phyloP scores from a whole-genome alignment of 2,797 vertebrate species.

The Muraenolepis orangiensis region DNA sequence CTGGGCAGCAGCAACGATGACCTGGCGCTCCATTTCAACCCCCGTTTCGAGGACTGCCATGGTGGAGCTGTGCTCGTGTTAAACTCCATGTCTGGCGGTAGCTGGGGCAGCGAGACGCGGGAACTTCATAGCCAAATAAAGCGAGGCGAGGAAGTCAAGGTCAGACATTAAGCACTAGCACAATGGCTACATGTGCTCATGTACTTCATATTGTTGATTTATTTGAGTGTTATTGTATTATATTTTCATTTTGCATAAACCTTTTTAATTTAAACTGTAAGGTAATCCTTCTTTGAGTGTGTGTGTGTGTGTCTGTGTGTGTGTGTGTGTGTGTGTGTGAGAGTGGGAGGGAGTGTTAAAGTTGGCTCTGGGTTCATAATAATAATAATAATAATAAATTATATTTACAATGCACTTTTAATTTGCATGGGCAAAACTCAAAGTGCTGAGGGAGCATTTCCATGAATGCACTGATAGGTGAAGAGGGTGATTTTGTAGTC shows the following conservation, averaged over 20 bases:
- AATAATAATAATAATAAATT: neutral
- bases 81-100: conserved; percentile 69
- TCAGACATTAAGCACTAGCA: conserved; percentile 37
- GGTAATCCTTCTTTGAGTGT: neutral
- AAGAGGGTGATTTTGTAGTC: too few relatives aligned
- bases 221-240: neutral
- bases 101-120: conserved; percentile 76
- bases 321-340: neutral
- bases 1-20: conserved; percentile 66
- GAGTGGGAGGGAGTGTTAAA: too few relatives aligned
- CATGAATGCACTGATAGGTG: too few relatives aligned
- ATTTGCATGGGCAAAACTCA: too few relatives aligned
- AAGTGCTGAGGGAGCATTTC: too few relatives aligned
- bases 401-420: too few relatives aligned
- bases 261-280: too few relatives aligned
- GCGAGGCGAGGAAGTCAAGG: conserved; percentile 75
- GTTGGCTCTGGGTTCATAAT: neutral
- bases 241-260: too few relatives aligned
- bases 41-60: conserved; percentile 74
- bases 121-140: conserved; percentile 66
- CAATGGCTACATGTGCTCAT: neutral
- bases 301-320: neutral
- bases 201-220: neutral
- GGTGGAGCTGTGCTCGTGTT: conserved; percentile 72
- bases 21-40: conserved; percentile 83